Conservation (phyloP, 30 jellyfish, hydroid and myxozoan species). For the Turritopsis rubra region DNA sequence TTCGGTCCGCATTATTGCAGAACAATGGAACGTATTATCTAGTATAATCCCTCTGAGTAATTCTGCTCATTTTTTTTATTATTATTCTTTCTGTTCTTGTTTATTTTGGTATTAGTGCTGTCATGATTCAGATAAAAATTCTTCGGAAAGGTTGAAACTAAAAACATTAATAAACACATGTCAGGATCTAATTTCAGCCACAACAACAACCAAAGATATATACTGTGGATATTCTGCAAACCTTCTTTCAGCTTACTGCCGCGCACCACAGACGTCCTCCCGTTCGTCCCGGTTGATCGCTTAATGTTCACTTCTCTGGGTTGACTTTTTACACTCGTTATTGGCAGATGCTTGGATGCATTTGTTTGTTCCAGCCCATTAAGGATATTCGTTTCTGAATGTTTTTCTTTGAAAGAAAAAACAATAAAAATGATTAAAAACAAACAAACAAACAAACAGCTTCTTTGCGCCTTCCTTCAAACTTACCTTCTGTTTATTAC, state of each 20-base stretch:
- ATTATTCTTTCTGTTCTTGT: background rate
- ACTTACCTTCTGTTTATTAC: background rate
- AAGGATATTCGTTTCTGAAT: background rate
- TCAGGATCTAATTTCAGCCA: background rate
- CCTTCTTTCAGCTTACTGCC: background rate
- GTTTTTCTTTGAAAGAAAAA: background rate
- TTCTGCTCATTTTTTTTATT: background rate
- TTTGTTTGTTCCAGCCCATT: background rate
- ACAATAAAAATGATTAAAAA: background rate
- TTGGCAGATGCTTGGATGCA: background rate
- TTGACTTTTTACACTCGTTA: background rate
- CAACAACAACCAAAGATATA: background rate
- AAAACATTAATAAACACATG: background rate
- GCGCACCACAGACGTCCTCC: background rate
- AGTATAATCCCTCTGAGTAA: background rate
- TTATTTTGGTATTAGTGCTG: background rate
- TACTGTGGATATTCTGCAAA: background rate
- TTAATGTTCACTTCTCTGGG: background rate
- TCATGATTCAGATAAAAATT: background rate
- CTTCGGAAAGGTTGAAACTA: background rate
- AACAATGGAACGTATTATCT: too few relatives aligned
- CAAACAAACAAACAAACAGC: background rate
- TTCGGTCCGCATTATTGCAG: too few relatives aligned
- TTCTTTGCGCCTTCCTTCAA: background rate
- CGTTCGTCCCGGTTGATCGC: background rate